phyloP scores from a whole-genome alignment of 2,113 vertebrate genomes.

The Corydoras sp. region DNA sequence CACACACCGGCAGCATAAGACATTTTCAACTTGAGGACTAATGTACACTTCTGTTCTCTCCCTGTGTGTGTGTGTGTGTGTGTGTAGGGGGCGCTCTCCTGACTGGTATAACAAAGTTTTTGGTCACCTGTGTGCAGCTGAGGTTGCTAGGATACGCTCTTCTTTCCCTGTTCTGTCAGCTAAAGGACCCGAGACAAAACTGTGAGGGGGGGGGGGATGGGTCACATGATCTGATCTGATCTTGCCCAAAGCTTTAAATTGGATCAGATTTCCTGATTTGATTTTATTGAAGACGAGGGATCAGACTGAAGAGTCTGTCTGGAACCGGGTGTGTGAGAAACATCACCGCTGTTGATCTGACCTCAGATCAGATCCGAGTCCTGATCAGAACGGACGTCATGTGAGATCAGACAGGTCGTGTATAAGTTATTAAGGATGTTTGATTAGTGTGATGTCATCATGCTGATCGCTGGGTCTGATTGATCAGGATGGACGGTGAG shows the following conservation, averaged over 20 bases:
- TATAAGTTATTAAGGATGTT: too few species aligned
- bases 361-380: too few species aligned
- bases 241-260: background rate
- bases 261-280: too few species aligned
- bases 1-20: background rate
- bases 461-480: too few species aligned
- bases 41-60: background rate
- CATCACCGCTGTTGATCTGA: too few species aligned
- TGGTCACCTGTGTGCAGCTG: conserved; percentile 78
- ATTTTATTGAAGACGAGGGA: too few species aligned
- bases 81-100: conserved; percentile 74
- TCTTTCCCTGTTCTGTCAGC: conserved; percentile 69
- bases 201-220: conserved; percentile 45
- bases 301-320: too few species aligned
- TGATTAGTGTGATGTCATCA: too few species aligned
- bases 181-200: conserved; percentile 67
- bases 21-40: too few species aligned
- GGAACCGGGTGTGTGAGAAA: too few species aligned
- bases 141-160: conserved; percentile 75
- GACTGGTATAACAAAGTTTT: conserved; percentile 87
- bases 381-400: too few species aligned
- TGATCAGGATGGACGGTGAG: background rate
- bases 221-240: background rate
- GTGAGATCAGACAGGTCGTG: too few species aligned
- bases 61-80: background rate